Percentiles rank a stretch among this genome's conserved stretches.
Evolutionary conservation across 2,113 vertebrate genomes (phyloP).

Genomic region (human): GRCh38 chr5:101178501-101179000

Average conservation of each 20-base stretch:
- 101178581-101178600: background rate
- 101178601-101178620: background rate
- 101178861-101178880: background rate
- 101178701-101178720: slow-evolving; percentile 4
- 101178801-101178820: background rate
- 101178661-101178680: slow-evolving; percentile 11
- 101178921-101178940: slow-evolving; percentile 32
- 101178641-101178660: background rate
- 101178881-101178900: slow-evolving; percentile 58
- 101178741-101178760: background rate
- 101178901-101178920: slow-evolving; percentile 54
- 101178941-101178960: slow-evolving; percentile 59
- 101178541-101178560: background rate
- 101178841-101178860: slow-evolving; percentile 62
- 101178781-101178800: slow-evolving; percentile 35
- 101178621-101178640: background rate
- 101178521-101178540: background rate
- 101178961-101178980: slow-evolving; percentile 11
- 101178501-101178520: background rate
- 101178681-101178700: background rate
- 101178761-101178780: slow-evolving; percentile 31
- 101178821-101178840: slow-evolving; percentile 69
- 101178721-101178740: background rate
- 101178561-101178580: background rate
- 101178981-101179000: slow-evolving; percentile 33